Evolutionary conservation across 2,797 vertebrate genomes (phyloP).

Genomic region (Smutsia gigantea): DNA sequence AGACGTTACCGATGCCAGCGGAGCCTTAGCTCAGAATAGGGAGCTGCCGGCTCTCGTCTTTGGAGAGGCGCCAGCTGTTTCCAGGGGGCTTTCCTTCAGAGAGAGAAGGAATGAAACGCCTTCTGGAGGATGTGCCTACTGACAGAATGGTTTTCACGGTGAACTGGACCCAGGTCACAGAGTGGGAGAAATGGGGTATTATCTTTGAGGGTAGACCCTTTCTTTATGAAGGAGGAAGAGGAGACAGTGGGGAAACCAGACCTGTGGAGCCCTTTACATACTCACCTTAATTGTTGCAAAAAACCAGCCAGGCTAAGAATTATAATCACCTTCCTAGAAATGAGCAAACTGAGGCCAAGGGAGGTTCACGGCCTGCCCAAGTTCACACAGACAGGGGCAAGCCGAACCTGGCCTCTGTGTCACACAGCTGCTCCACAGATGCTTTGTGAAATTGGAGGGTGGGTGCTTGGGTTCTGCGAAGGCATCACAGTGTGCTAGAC

Average conservation of each 20-base stretch:
- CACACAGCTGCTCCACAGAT: not conserved
- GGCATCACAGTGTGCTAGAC: not conserved
- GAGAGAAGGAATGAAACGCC: not conserved
- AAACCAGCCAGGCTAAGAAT: not conserved
- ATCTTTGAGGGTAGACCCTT: not conserved
- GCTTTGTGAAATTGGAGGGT: not conserved
- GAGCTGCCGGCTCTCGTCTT: not conserved
- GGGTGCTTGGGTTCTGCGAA: not conserved
- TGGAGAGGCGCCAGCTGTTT: not conserved
- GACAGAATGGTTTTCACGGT: not conserved
- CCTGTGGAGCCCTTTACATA: fast-evolving
- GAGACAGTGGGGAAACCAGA: not conserved
- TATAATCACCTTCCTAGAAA: not conserved
- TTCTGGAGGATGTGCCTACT: not conserved
- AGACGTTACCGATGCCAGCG: not conserved
- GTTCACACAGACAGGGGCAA: no score
- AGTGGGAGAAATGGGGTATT: not conserved
- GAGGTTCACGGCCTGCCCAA: not conserved
- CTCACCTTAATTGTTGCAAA: not conserved
- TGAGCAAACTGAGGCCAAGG: not conserved
- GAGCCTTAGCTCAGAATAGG: fast-evolving
- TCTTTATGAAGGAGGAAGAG: not conserved
- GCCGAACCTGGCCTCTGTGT: not conserved
- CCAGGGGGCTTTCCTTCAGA: not conserved
- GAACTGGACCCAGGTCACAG: not conserved